Evolutionary conservation across 2,888 invertebrate genomes (phyloP).

Genomic region (Drosophila suboccidentalis): DNA sequence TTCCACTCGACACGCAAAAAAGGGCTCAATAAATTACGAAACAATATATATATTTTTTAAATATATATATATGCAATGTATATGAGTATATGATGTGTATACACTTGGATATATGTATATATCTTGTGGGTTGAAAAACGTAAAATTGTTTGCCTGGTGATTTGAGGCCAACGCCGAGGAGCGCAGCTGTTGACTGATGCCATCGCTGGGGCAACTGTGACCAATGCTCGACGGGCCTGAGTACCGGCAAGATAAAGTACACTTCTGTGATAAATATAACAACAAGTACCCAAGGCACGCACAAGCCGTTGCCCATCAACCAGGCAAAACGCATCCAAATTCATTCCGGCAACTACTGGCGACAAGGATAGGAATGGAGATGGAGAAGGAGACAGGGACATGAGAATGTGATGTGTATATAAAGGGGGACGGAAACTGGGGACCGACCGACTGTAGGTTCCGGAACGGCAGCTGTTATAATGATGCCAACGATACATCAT

Average conservation of each 20-base stretch:
- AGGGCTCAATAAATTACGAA: slow-evolving; percentile 70
- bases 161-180: slow-evolving; percentile 42
- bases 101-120: slow-evolving; percentile 8
- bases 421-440: slow-evolving; percentile 23
- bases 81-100: slow-evolving; percentile 20
- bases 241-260: slow-evolving; percentile 77
- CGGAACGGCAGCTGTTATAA: slow-evolving; percentile 77
- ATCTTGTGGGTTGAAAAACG: slow-evolving; percentile 44
- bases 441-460: slow-evolving; percentile 49
- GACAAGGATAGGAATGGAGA: background rate
- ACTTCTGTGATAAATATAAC: slow-evolving; percentile 77
- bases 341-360: slow-evolving; percentile 54
- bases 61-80: slow-evolving; percentile 22
- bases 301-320: slow-evolving; percentile 69
- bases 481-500: slow-evolving; percentile 82
- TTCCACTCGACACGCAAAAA: slow-evolving; percentile 58
- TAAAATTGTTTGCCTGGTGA: slow-evolving; percentile 67
- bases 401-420: slow-evolving; percentile 15
- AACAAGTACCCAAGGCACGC: slow-evolving; percentile 82
- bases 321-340: slow-evolving; percentile 75
- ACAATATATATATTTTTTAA: slow-evolving; percentile 53
- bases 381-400: background rate
- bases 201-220: slow-evolving; percentile 37
- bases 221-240: slow-evolving; percentile 27
- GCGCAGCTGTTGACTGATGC: slow-evolving; percentile 75